A percentile compares a stretch with the other conserved stretches of the same genome.
Conservation (phyloP, 1,140 invertebrate genomes). For the Musca vetustissima region DNA sequence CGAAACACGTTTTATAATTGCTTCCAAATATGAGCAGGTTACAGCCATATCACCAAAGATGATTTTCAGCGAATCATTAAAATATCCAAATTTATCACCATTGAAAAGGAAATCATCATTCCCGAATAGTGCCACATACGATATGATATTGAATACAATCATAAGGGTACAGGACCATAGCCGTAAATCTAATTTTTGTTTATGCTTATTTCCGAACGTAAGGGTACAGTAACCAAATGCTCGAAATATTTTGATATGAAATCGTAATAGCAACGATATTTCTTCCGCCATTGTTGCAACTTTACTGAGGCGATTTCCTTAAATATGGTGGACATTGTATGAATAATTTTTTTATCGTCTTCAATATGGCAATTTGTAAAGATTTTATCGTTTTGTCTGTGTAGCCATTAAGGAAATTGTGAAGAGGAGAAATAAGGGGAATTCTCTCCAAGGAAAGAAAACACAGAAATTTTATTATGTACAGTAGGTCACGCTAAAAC, state of each 20-base stretch:
- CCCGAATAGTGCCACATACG: constrained; percentile 22
- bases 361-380: no score
- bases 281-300: no score
- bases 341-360: no score
- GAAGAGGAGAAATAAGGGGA: no score
- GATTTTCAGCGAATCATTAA: constrained; percentile 42
- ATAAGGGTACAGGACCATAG: constrained; percentile 13
- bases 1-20: constrained; percentile 28
- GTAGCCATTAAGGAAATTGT: no score
- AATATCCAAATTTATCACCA: constrained; percentile 38
- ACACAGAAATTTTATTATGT: no score
- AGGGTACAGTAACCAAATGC: constrained; percentile 7
- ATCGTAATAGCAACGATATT: no score
- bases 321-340: no score
- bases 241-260: not conserved
- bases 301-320: no score
- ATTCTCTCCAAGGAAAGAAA: no score
- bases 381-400: no score
- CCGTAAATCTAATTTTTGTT: not conserved
- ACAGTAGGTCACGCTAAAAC: no score
- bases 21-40: constrained; percentile 38
- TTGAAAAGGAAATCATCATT: constrained; percentile 35
- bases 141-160: constrained; percentile 22
- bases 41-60: constrained; percentile 37
- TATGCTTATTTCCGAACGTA: not conserved